Evolutionary conservation across 1,140 invertebrate species (phyloP).

Genomic region (Triops longicaudatus): DNA sequence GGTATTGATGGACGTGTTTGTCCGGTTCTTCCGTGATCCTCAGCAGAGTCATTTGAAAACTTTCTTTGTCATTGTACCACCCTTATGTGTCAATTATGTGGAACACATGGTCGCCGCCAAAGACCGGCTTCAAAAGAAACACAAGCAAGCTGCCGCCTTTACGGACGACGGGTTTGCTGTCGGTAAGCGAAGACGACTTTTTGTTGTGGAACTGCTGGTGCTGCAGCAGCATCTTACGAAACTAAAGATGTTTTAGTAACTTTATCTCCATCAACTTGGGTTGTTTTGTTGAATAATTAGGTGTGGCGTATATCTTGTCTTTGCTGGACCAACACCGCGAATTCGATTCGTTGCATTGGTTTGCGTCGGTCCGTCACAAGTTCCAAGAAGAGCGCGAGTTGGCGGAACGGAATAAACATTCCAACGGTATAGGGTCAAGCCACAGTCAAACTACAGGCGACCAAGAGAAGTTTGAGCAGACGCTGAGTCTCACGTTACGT

Average conservation of each 20-base stretch:
- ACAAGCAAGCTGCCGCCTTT: conserved; percentile 75
- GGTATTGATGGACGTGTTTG: conserved; percentile 86
- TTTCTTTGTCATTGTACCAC: conserved; percentile 89
- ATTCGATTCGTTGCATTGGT: conserved; percentile 94
- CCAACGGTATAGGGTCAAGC: background rate
- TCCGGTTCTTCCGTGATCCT: conserved; percentile 70
- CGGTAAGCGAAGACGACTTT: conserved; percentile 48
- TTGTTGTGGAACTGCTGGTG: background rate
- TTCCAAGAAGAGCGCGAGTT: conserved; percentile 38
- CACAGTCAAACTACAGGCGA: conserved; percentile 29
- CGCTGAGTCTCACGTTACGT: conserved; percentile 81
- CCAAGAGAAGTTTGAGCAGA: conserved; percentile 85
- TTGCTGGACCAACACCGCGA: conserved; percentile 58
- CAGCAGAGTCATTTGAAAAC: conserved; percentile 86
- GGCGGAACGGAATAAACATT: conserved; percentile 26
- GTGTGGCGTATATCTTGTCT: conserved; percentile 59
- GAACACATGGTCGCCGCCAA: conserved; percentile 87
- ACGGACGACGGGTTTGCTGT: conserved; percentile 98
- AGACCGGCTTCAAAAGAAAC: conserved; percentile 80
- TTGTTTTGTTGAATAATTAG: conserved; percentile 37
- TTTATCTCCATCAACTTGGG: background rate
- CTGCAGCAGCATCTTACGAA: conserved; percentile 30
- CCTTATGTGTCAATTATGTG: conserved; percentile 88
- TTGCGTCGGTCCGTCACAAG: conserved; percentile 64
- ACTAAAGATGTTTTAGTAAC: background rate